phyloP scores from a whole-genome alignment of 2,797 vertebrate genomes.

The Thunnus albacares region DNA sequence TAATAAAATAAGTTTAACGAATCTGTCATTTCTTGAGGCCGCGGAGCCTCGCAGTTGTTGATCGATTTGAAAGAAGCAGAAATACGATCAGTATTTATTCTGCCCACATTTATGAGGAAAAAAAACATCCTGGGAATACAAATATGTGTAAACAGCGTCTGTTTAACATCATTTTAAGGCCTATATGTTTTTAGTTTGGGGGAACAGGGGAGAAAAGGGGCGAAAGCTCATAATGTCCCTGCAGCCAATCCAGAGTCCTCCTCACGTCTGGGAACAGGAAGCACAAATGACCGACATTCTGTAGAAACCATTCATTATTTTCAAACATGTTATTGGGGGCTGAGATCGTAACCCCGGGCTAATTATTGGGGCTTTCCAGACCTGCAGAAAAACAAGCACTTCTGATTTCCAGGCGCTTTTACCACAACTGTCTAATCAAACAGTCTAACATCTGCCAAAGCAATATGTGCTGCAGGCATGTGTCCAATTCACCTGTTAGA shows the following conservation, averaged over 20 bases:
- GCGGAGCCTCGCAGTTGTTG: slow-evolving; percentile 5
- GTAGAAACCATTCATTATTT: slow-evolving; percentile 83
- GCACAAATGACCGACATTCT: slow-evolving; percentile 78
- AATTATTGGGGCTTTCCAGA: slow-evolving; percentile 82
- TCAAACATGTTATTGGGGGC: slow-evolving; percentile 76
- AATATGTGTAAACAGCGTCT: slow-evolving; percentile 79
- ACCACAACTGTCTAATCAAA: slow-evolving; percentile 77
- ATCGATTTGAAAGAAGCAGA: slow-evolving; percentile 8
- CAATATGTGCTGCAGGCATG: slow-evolving; percentile 63
- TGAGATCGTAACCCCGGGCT: slow-evolving; percentile 76
- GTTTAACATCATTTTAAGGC: slow-evolving; percentile 77
- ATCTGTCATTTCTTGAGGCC: not conserved
- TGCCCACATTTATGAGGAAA: slow-evolving; percentile 6
- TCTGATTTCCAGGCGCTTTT: slow-evolving; percentile 67
- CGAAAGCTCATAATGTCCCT: slow-evolving; percentile 75
- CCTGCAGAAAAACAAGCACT: slow-evolving; percentile 73
- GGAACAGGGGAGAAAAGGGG: slow-evolving; percentile 68
- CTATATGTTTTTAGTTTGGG: slow-evolving; percentile 71
- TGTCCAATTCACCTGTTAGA: slow-evolving; percentile 78
- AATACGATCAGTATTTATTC: slow-evolving; percentile 53
- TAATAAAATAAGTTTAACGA: slow-evolving; percentile 5
- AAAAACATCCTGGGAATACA: slow-evolving; percentile 38
- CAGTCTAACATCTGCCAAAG: slow-evolving; percentile 71
- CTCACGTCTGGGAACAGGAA: slow-evolving; percentile 80
- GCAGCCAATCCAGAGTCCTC: slow-evolving; percentile 78